Evolutionary conservation across 2,797 vertebrate genomes (phyloP), one percentile per base, ranked within the genome.

Genomic region (Leptoclinus maculatus): DNA sequence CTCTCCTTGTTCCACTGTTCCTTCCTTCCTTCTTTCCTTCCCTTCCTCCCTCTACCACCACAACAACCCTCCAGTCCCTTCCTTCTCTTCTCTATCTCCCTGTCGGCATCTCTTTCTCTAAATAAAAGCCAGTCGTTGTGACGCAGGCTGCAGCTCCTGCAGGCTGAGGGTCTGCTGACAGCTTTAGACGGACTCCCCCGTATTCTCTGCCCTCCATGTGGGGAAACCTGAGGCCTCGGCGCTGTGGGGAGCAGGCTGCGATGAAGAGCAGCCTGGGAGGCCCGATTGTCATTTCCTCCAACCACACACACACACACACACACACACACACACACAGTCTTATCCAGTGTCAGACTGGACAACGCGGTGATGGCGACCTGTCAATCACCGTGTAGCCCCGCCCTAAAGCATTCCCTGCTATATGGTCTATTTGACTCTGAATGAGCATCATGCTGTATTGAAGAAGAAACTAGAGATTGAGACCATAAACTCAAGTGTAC

Each of bases 221-320:
- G 49, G 45, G 87, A 87, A 85, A 89, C 82, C 86, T 32, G 82
- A 87, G 75, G 82, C 82, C 81, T 67, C 56, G 0, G 54, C 59
- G 10, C 71, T 63, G 80, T 4, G 36, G 85, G 88, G 67, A 82
- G 63, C 66, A 27, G 0, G 58, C 81, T 7, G 68, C 25, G 60
- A 78, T 49, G 67, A 56, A 66, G 85, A 83, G 19, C 5, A 78
- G 71, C 70, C 75, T 0, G 68, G 79, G 81, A 83, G 78, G 83
- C 71, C 76, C 19, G 71, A 82, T 63, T 78, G 76, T 56, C 69
- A 11, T 57, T 78, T 85, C 47, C 59, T 71, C 64, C 56, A 79
- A 71, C 51, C 71, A 45, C 81, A 41, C 66, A 19, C 66, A 74
- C 72, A 45, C 81, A 41, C 66, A 25, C 66, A 74, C 72, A 45